These are phyloP conservation scores for Drosophila ficusphila DNA, from an alignment of 1,140 invertebrate species.

Conservation along the genomic window DNA sequence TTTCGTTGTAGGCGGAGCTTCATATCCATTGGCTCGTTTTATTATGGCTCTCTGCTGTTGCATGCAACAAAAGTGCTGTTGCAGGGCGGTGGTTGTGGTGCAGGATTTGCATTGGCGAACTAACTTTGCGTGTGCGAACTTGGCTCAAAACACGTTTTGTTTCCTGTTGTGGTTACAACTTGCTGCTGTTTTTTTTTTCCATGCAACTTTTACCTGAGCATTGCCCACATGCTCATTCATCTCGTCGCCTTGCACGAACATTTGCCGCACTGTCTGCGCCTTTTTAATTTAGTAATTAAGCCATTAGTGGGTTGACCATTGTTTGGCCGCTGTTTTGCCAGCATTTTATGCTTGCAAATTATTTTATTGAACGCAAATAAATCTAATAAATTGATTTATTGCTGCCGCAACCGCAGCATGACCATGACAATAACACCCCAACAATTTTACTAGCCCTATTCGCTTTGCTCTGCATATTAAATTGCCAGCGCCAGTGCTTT, in stretches of 20 bases:
- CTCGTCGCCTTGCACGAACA: constrained; percentile 24
- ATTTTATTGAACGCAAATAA: constrained; percentile 76
- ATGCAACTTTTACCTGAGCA: constrained; percentile 10
- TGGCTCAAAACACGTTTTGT: constrained; percentile 63
- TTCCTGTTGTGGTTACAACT: constrained; percentile 33
- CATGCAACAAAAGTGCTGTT: constrained; percentile 29
- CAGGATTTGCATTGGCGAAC: constrained; percentile 74
- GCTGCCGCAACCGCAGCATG: constrained; percentile 30
- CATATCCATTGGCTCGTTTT: constrained; percentile 83
- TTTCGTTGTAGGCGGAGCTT: constrained; percentile 83
- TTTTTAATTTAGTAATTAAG: constrained; percentile 78
- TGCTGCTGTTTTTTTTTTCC: constrained; percentile 5
- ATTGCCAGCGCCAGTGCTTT: not conserved
- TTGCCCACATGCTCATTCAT: constrained; percentile 15
- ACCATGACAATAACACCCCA: constrained; percentile 9
- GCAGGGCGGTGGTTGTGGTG: constrained; percentile 41
- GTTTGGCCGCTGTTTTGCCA: constrained; percentile 26
- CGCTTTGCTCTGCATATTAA: constrained; percentile 14
- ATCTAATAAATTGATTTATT: constrained; percentile 81
- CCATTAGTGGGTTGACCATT: constrained; percentile 47
- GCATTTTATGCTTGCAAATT: constrained; percentile 73
- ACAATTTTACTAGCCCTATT: constrained; percentile 54
- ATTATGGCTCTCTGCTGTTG: constrained; percentile 70
- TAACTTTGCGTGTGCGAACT: constrained; percentile 36
- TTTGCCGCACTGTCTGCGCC: constrained; percentile 37